Conservation (phyloP, 2,797 vertebrate genomes). For the Muraenolepis orangiensis region DNA sequence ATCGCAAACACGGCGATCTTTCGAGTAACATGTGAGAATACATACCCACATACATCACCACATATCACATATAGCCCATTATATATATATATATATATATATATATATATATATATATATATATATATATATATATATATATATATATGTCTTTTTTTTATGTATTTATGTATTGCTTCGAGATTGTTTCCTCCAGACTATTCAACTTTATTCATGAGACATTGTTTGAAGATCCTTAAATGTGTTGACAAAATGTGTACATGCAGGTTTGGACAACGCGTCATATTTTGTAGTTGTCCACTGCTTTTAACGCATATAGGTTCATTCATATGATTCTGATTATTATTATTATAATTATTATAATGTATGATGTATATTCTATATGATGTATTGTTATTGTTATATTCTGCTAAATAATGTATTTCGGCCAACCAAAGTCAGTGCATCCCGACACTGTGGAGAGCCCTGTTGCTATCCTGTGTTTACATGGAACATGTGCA, state of each 20-base stretch:
- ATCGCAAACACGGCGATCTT: not conserved
- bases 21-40: not conserved
- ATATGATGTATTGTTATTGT: not conserved
- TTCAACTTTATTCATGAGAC: too few relatives aligned
- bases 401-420: constrained; percentile 2
- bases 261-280: not conserved
- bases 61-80: not conserved
- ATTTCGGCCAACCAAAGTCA: constrained; percentile 24
- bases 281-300: not conserved
- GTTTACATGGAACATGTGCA: constrained; percentile 80
- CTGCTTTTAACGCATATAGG: not conserved
- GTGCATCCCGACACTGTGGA: constrained; percentile 15
- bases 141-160: not conserved
- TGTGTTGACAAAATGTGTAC: not conserved
- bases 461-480: constrained; percentile 51
- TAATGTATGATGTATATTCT: too few relatives aligned
- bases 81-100: not conserved
- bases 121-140: not conserved
- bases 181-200: too few relatives aligned
- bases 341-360: not conserved
- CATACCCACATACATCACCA: not conserved
- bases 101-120: not conserved
- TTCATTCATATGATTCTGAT: not conserved
- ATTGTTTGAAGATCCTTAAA: not conserved
- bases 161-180: too few relatives aligned